Evolutionary conservation across 2,888 invertebrate genomes (phyloP).

Genomic region (Drosophila maculinotata): DNA sequence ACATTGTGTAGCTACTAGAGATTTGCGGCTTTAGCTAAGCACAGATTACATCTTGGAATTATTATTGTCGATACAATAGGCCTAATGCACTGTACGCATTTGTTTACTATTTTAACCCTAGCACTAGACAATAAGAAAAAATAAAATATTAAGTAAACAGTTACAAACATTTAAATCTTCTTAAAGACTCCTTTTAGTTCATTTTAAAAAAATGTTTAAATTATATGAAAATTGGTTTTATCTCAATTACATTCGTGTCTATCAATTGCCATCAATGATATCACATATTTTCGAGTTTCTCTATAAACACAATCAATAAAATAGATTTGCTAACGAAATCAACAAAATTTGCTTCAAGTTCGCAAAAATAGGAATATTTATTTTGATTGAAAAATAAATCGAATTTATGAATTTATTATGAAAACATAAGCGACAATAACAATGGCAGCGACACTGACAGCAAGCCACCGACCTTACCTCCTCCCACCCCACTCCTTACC

Average conservation of each 20-base stretch:
- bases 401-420: constrained; percentile 82
- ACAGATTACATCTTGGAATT: neutral
- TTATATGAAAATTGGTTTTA: no score
- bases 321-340: constrained; percentile 40
- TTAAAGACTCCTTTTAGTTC: no score
- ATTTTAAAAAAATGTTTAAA: no score
- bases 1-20: constrained; percentile 42
- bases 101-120: neutral
- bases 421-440: constrained; percentile 66
- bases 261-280: constrained; percentile 6
- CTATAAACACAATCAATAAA: constrained; percentile 23
- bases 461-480: constrained; percentile 1
- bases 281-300: neutral
- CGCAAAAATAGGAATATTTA: constrained; percentile 59
- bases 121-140: no score
- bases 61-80: neutral
- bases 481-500: neutral
- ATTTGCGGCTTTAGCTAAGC: constrained; percentile 44
- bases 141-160: neutral
- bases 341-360: constrained; percentile 45
- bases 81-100: neutral
- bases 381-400: constrained; percentile 83
- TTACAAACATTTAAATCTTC: no score
- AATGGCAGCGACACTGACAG: constrained; percentile 59
- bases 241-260: neutral